Percentiles rank a stretch among this genome's conserved stretches.
phyloP scores from a whole-genome alignment of 2,888 invertebrate genomes.

The Acrobasis suavella region DNA sequence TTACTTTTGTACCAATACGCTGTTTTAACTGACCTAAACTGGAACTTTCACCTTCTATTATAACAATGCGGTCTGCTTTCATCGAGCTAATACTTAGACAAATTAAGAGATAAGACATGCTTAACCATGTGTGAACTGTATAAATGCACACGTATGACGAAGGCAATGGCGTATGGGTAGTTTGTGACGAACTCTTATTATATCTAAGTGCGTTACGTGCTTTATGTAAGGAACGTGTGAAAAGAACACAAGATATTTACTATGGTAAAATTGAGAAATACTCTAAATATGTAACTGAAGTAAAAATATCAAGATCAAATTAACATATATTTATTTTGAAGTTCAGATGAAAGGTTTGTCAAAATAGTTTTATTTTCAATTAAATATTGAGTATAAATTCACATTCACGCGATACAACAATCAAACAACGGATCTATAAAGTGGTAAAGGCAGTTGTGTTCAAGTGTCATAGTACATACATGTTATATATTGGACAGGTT shows the following conservation, averaged over 20 bases:
- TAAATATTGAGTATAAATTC: not conserved
- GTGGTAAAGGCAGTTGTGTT: constrained; percentile 2
- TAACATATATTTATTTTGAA: not conserved
- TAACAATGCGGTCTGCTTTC: not conserved
- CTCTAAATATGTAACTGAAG: not conserved
- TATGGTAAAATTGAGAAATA: not conserved
- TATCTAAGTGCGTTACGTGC: constrained; percentile 2
- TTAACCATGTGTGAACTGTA: constrained; percentile 24
- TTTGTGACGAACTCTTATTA: constrained; percentile 45
- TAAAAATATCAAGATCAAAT: not conserved
- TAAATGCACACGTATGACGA: constrained; percentile 44
- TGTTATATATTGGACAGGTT: not conserved
- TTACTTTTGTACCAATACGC: constrained; percentile 56
- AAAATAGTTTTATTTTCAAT: not conserved
- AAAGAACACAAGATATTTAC: not conserved
- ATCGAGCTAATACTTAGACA: constrained; percentile 9
- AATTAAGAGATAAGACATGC: constrained; percentile 6
- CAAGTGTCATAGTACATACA: not conserved
- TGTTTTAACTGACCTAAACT: constrained; percentile 38
- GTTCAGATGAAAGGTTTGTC: not conserved
- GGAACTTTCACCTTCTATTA: constrained; percentile 27
- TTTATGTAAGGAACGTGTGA: not conserved
- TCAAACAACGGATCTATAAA: constrained; percentile 12
- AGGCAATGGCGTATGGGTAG: constrained; percentile 47
- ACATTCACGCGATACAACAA: constrained; percentile 3